Percentiles rank a stretch among this genome's conserved stretches.
Conservation (phyloP, 2,797 vertebrate species). For the Cetoscarus ocellatus region DNA sequence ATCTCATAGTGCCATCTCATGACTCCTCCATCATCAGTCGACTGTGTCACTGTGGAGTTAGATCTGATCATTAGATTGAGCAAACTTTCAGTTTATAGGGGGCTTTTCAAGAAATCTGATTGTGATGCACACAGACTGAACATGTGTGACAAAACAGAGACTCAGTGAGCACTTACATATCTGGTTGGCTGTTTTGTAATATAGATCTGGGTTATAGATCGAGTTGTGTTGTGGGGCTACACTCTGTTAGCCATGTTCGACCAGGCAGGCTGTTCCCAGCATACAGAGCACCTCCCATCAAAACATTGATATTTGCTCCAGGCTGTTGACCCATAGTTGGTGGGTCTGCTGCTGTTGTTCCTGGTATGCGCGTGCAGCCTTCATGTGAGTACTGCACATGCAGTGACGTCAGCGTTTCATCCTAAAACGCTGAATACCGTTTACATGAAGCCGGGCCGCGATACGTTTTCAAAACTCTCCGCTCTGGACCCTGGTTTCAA, state of each 20-base stretch:
- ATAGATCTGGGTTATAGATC: constrained; percentile 63
- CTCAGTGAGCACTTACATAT: constrained; percentile 25
- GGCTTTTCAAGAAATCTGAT: no score
- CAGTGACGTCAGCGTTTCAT: no score
- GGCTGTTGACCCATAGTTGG: constrained; percentile 56
- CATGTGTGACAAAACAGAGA: not conserved
- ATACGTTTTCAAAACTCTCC: no score
- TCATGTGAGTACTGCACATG: no score
- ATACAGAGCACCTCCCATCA: constrained; percentile 42
- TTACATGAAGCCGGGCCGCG: no score
- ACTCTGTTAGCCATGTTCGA: constrained; percentile 57
- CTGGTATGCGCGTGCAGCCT: no score
- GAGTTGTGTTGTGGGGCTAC: constrained; percentile 19
- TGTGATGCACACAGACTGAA: not conserved
- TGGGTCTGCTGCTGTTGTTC: no score
- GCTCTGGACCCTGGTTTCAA: no score
- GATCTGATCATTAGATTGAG: constrained; percentile 22
- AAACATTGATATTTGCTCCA: constrained; percentile 58
- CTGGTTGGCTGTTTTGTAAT: constrained; percentile 30
- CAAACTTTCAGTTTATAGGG: not conserved
- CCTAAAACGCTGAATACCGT: no score
- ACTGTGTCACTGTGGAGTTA: constrained; percentile 18
- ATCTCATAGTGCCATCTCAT: constrained; percentile 25
- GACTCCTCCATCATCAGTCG: constrained; percentile 40
- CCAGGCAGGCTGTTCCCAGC: constrained; percentile 45